Evolutionary conservation across 2,888 invertebrate genomes (phyloP).

Genomic region (Stratiomys singularior): DNA sequence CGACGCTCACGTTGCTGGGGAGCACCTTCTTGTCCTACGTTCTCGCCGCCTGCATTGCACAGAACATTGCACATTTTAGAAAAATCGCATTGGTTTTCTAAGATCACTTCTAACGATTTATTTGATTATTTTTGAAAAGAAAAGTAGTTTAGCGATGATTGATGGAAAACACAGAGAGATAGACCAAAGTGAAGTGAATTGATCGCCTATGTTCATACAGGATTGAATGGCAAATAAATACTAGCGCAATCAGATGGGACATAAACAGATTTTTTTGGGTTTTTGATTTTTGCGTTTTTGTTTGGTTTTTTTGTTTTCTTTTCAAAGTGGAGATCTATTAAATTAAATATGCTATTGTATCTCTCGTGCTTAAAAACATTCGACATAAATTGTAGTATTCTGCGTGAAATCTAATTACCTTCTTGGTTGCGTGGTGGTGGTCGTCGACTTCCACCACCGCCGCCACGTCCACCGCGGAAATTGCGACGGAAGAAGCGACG

Average conservation of each 20-base stretch:
- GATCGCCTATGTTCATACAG: not conserved
- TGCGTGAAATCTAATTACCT: slow-evolving; percentile 56
- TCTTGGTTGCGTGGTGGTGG: slow-evolving; percentile 58
- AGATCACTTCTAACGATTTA: not conserved
- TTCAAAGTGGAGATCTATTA: not conserved
- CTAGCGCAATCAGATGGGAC: slow-evolving; percentile 5
- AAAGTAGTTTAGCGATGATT: not conserved
- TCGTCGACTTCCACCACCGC: slow-evolving; percentile 55
- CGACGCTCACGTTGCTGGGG: slow-evolving; percentile 60
- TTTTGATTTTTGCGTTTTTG: not conserved
- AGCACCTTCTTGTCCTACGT: slow-evolving; percentile 11
- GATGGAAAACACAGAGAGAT: slow-evolving; percentile 23
- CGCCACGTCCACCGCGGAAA: slow-evolving; percentile 71
- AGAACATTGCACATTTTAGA: not conserved
- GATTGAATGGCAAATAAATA: slow-evolving; percentile 15
- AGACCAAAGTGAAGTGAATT: slow-evolving; percentile 16
- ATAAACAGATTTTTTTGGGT: not conserved
- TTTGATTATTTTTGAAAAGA: not conserved
- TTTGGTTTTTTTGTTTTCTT: not conserved
- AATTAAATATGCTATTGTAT: not conserved
- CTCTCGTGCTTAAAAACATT: not conserved
- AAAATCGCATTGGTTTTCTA: not conserved
- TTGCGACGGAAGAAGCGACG: slow-evolving; percentile 80
- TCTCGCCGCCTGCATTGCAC: slow-evolving; percentile 28
- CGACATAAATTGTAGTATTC: not conserved